Evolutionary conservation across 2,888 invertebrate species (phyloP), one percentile per base, ranked within the genome.

Genomic region (Erebia ligea): DNA sequence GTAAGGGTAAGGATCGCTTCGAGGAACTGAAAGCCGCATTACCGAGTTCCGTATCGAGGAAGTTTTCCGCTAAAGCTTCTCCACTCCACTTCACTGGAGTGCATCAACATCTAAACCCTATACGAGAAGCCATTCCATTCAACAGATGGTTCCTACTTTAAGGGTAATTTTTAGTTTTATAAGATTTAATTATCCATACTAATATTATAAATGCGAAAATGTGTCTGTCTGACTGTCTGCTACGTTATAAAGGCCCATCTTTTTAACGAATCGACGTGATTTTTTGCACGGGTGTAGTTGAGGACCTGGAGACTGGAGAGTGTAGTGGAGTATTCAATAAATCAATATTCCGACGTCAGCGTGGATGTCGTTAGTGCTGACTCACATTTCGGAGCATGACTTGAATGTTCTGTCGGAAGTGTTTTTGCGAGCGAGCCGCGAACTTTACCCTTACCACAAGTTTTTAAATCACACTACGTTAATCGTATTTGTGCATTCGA

Each of bases 301-400:
- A n/a, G n/a, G n/a, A n/a, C n/a, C n/a, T n/a, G n/a, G n/a, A n/a
- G n/a, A n/a, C n/a, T n/a, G n/a, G n/a, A n/a, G n/a, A n/a, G n/a
- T n/a, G n/a, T n/a, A n/a, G n/a, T n/a, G n/a, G n/a, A n/a, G n/a
- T n/a, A n/a, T n/a, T n/a, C n/a, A 6, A 10, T 34, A 11, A 17
- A 45, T 62, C 62, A 62, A 62, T 62, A 62, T 62, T 21, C 62
- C 13, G 21, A 1, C 2, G 62, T 8, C 13, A 6, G 45, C 25
- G 21, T 17, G 64, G 34, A 10, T 54, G 34, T 54, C 54, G 64
- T 54, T 64, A 64, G 17, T 13, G 52, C 64, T 52, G 34, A 13
- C 54, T 54, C 52, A 64, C 34, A 40, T 64, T 64, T 34, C 52
- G 40, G 54, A 11, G 52, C 64, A 64, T 64, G 34, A 54, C 64